These are phyloP conservation scores for Chaenogobius annularis DNA, from an alignment of 2,113 vertebrate species.

Conservation along the genomic window DNA sequence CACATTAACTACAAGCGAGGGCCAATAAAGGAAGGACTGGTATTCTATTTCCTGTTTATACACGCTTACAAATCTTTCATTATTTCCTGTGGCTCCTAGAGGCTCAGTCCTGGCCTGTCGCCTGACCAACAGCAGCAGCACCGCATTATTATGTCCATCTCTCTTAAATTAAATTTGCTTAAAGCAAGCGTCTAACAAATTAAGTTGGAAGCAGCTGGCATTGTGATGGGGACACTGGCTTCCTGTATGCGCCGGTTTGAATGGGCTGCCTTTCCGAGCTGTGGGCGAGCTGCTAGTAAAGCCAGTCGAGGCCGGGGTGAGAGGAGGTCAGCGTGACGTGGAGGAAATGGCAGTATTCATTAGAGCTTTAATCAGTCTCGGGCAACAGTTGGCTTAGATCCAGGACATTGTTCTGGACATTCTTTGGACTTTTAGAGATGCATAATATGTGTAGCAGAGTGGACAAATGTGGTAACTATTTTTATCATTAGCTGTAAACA, in stretches of 20 bases:
- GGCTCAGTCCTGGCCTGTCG: slow-evolving; percentile 25
- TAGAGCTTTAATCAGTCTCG: slow-evolving; percentile 25
- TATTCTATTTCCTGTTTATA: slow-evolving; percentile 53
- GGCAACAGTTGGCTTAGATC: slow-evolving; percentile 11
- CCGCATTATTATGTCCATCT: slow-evolving; percentile 50
- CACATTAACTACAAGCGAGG: slow-evolving; percentile 27
- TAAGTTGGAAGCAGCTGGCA: slow-evolving; percentile 61
- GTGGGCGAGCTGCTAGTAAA: slow-evolving; percentile 29
- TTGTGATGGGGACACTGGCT: slow-evolving; percentile 47
- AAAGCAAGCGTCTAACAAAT: slow-evolving; percentile 57
- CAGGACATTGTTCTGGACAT: slow-evolving; percentile 34
- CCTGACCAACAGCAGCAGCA: slow-evolving; percentile 24
- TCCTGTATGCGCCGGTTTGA: slow-evolving; percentile 44
- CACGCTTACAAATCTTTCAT: slow-evolving; percentile 27
- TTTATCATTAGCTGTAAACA: too few species aligned
- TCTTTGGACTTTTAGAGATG: not conserved
- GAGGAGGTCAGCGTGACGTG: slow-evolving; percentile 35
- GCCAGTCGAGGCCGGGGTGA: slow-evolving; percentile 20
- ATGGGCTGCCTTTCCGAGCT: slow-evolving; percentile 32
- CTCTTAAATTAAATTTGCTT: slow-evolving; percentile 52
- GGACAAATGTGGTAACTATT: too few species aligned
- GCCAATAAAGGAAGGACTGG: slow-evolving; percentile 22
- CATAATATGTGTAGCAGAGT: too few species aligned
- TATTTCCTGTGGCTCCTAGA: slow-evolving; percentile 30
- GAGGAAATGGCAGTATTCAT: slow-evolving; percentile 39